Evolutionary conservation across 1,140 invertebrate species (phyloP), one percentile per base, ranked within the genome.

Genomic region (Asobara japonica): DNA sequence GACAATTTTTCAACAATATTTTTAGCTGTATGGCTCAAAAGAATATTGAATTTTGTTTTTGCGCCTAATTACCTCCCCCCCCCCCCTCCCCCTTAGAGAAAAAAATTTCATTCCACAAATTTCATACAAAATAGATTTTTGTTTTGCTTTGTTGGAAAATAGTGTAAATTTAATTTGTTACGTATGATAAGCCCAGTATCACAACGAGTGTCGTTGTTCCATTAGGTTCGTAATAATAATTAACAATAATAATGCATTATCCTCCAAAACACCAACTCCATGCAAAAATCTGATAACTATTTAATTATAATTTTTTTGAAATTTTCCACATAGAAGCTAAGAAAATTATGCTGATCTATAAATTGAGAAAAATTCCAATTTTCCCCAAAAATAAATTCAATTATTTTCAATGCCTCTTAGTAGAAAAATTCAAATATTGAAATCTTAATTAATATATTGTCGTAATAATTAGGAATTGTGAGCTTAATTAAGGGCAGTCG

Each of bases 211-310:
- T 56, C 51, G 51, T 18, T 56, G 22, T 56, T 25, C 2, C 51
- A 56, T 25, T 25, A 56, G 8, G 7, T 25, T 25, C 13, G 25
- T 2, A 16, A 16, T 25, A 56, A 62, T 31, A 33, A 62, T 30
- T 62, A 29, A 62, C 27, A 62, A 62, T 62, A 18, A 30, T 62
- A 62, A 56, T 56, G 51, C 51, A 56, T 56, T 56, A 62, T 29
- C 8, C 29, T 13, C 60, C 25, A 30, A 62, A 29, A 62, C 29
- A 62, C 27, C 60, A n/a, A 62, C 60, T 62, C 60, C 60, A 62
- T 62, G 60, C 60, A 62, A 62, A 62, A 62, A 62, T 10, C 7
- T 27, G 25, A 10, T 16, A 16, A 62, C 31, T 62, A 1, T 31
- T 30, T 27, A 16, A 16, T 10, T 56, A n/a, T n/a, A n/a, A n/a